These are phyloP conservation scores for Ophion ellenae DNA, from an alignment of 2,888 invertebrate species.

Conservation along the genomic window DNA sequence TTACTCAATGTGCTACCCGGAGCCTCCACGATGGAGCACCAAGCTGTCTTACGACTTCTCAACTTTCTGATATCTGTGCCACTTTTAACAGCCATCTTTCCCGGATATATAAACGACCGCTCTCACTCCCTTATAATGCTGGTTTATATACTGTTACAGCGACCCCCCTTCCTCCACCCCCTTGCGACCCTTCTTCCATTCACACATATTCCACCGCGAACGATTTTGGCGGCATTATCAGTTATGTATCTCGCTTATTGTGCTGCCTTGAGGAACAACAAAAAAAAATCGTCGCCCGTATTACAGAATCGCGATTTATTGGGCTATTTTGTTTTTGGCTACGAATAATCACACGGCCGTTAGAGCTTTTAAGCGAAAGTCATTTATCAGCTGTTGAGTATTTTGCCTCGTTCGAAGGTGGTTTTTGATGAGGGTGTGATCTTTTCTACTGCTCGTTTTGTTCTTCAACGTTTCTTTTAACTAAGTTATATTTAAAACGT, in stretches of 20 bases:
- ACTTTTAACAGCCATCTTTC: constrained; percentile 30
- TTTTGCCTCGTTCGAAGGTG: too few relatives aligned
- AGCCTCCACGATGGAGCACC: constrained; percentile 48
- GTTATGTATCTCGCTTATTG: background rate
- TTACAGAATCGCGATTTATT: background rate
- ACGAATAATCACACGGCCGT: too few relatives aligned
- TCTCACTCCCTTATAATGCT: constrained; percentile 25
- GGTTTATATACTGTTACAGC: constrained; percentile 29
- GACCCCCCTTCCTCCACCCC: background rate
- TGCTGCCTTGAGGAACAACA: background rate
- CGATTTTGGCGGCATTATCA: constrained; percentile 10
- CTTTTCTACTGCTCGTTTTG: too few relatives aligned
- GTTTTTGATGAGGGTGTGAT: too few relatives aligned
- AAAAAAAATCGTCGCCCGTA: background rate
- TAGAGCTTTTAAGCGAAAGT: too few relatives aligned
- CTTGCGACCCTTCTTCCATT: constrained; percentile 23
- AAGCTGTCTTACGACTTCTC: constrained; percentile 62
- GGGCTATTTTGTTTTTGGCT: too few relatives aligned
- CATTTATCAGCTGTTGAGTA: too few relatives aligned
- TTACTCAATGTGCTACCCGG: constrained; percentile 64
- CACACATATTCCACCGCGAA: constrained; percentile 5
- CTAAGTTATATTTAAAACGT: too few relatives aligned
- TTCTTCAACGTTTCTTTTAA: too few relatives aligned
- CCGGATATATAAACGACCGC: constrained; percentile 18
- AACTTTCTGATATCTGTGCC: constrained; percentile 58